phyloP scores from a whole-genome alignment of 2,797 vertebrate genomes.

The Loris lydekkerianus region DNA sequence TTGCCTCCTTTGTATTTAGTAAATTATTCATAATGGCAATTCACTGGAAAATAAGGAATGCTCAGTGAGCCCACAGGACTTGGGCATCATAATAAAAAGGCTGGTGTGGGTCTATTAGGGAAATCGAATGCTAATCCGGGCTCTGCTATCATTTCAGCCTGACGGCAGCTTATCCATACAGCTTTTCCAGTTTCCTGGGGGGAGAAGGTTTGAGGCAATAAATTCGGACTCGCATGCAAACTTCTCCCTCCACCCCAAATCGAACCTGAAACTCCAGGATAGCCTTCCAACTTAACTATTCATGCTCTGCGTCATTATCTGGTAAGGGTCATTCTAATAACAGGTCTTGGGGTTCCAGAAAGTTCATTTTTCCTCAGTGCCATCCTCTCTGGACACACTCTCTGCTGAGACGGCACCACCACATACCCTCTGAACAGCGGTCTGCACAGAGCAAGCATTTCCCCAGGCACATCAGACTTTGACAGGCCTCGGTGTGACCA shows the following conservation, averaged over 20 bases:
- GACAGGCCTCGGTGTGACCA: not conserved
- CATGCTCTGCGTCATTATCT: not conserved
- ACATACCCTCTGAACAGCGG: not conserved
- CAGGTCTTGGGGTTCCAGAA: not conserved
- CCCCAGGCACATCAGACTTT: not conserved
- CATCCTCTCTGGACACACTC: rapidly evolving
- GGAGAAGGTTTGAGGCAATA: not conserved
- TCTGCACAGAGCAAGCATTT: not conserved
- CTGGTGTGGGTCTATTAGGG: not conserved
- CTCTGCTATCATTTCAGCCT: not conserved
- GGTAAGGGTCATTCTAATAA: not conserved
- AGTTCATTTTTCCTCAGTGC: not conserved
- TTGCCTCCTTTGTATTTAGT: not conserved
- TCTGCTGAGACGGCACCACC: not conserved
- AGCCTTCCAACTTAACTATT: not conserved
- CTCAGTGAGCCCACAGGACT: not conserved
- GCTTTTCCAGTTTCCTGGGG: not conserved
- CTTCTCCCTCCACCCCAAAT: not conserved
- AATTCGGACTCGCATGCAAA: not conserved
- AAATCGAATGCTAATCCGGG: not conserved
- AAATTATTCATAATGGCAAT: not conserved
- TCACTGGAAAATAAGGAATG: not conserved
- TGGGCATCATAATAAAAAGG: not conserved
- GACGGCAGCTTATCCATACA: not conserved
- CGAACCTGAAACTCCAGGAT: not conserved